Percentiles rank a stretch among this genome's conserved stretches.
Conservation (phyloP, 2,113 vertebrate genomes). For the Ictalurus punctatus region DNA sequence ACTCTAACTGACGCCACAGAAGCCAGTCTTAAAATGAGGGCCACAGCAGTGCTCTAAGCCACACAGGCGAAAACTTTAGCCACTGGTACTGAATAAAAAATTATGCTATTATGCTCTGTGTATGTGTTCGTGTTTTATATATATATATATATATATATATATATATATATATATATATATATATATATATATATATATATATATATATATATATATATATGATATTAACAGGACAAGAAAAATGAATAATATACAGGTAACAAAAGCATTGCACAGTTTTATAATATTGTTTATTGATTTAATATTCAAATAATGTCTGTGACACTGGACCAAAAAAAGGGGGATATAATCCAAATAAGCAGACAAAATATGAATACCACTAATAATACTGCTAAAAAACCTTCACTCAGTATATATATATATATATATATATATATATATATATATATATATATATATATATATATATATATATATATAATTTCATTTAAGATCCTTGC, state of each 20-base stretch:
- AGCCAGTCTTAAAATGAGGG: slow-evolving; percentile 45
- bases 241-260: neutral
- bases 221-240: neutral
- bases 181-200: neutral
- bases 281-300: neutral
- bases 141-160: neutral
- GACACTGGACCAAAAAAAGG: neutral
- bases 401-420: too few relatives aligned
- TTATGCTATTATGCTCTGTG: too few relatives aligned
- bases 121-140: too few relatives aligned
- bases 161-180: neutral
- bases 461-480: too few relatives aligned
- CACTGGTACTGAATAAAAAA: too few relatives aligned
- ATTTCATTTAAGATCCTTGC: neutral
- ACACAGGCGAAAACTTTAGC: too few relatives aligned
- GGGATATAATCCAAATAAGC: neutral
- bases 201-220: neutral
- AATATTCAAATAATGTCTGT: neutral
- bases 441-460: too few relatives aligned
- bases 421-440: too few relatives aligned
- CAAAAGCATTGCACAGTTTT: neutral
- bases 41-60: slow-evolving; percentile 7
- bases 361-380: neutral
- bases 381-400: neutral
- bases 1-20: slow-evolving; percentile 25